phyloP scores from a whole-genome alignment of 2,797 vertebrate genomes.

The Holocentrus rufus region DNA sequence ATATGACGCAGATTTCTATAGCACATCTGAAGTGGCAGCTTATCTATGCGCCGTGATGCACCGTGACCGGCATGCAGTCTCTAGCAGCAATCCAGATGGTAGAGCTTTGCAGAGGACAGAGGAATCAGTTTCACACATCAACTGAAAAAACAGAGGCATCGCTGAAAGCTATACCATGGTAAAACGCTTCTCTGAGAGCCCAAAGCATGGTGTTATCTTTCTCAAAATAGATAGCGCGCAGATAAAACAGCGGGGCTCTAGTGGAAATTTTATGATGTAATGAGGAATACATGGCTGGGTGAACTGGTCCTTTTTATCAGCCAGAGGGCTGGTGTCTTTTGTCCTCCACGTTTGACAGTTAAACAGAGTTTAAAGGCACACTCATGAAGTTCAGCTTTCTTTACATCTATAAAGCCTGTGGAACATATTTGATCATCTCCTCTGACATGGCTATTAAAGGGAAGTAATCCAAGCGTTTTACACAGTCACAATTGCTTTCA shows the following conservation, averaged over 20 bases:
- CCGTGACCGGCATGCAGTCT: conserved; percentile 20
- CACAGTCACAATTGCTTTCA: neutral
- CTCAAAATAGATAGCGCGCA: conserved; percentile 50
- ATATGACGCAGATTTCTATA: conserved; percentile 30
- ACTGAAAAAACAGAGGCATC: conserved; percentile 29
- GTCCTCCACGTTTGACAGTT: neutral
- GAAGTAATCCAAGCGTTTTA: neutral
- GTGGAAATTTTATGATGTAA: conserved; percentile 29
- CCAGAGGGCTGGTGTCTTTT: conserved; percentile 12
- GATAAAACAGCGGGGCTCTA: conserved; percentile 42
- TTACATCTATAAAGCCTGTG: neutral
- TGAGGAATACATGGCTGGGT: neutral
- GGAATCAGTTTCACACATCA: conserved; percentile 61
- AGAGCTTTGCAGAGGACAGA: conserved; percentile 41
- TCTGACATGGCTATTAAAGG: neutral
- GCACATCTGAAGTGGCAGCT: conserved; percentile 10
- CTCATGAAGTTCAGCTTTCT: neutral
- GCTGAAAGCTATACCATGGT: conserved; percentile 33
- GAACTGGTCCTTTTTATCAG: conserved; percentile 1
- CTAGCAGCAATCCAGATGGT: conserved; percentile 49
- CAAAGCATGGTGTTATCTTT: conserved; percentile 43
- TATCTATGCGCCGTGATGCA: conserved; percentile 24
- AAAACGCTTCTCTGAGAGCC: conserved; percentile 50
- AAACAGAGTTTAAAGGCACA: neutral
- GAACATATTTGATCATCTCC: conserved; percentile 7